Evolutionary conservation across 2,888 invertebrate genomes (phyloP).

Genomic region (Athalia circularis): DNA sequence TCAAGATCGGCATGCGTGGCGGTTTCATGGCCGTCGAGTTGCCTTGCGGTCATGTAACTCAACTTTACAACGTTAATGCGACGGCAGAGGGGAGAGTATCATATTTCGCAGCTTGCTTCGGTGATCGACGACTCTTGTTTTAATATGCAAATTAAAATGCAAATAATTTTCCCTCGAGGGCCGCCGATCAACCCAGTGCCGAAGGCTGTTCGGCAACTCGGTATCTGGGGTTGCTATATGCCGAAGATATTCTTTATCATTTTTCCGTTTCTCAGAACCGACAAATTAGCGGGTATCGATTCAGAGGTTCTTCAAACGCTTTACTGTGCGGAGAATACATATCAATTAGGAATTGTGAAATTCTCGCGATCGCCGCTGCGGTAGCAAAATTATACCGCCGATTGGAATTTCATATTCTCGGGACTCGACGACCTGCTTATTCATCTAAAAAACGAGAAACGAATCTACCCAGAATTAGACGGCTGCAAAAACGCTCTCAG

Average conservation of each 20-base stretch:
- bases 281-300: background rate
- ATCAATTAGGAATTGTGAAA: conserved; percentile 24
- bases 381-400: background rate
- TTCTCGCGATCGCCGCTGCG: background rate
- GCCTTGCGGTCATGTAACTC: conserved; percentile 72
- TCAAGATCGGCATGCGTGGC: conserved; percentile 73
- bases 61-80: conserved; percentile 71
- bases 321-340: background rate
- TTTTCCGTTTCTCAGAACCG: background rate
- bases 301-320: background rate
- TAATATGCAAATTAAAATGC: conserved; percentile 73
- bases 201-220: conserved; percentile 21
- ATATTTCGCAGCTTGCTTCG: conserved; percentile 65
- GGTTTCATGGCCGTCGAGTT: conserved; percentile 73
- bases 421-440: conserved; percentile 11
- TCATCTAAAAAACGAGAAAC: conserved; percentile 13
- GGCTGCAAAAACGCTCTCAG: background rate
- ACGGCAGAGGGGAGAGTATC: conserved; percentile 65
- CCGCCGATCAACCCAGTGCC: conserved; percentile 41
- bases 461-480: conserved; percentile 3
- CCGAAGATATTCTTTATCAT: background rate
- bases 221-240: conserved; percentile 31
- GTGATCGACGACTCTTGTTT: conserved; percentile 68
- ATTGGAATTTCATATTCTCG: conserved; percentile 19
- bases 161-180: conserved; percentile 61